Base-by-base conservation (phyloP, 2,113 vertebrate genomes). In the Podiceps cristatus region DNA sequence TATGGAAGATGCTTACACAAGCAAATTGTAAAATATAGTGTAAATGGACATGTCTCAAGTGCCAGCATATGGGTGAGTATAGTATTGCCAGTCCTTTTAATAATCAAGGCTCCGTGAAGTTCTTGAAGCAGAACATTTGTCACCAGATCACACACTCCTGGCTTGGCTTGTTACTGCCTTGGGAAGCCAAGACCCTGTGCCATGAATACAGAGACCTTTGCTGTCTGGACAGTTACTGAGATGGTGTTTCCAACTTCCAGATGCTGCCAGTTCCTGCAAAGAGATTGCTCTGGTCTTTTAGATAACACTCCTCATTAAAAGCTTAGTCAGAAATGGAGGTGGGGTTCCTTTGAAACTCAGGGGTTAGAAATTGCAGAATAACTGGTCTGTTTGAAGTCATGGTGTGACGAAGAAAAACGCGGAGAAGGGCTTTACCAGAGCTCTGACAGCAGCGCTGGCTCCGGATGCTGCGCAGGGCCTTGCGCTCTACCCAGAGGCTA, bases 401-500 rank as follows among this genome's bases (percentile, higher is more conserved):
- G 1, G 33, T 2, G 0, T 23, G 35, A 74, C 1, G 3, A 60
- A 45, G 42, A 8, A 28, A 28, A 80, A 50, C 0, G 0, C 23
- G 24, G 16, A 33, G 27, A 40, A 74, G n/a, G 67, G 66, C 53
- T 60, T 16, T 33, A 18, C 49, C 35, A 50, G 80, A 75, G 56
- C 69, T 71, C 69, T 35, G 20, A 12, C n/a, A 45, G 37, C 64
- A n/a, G 42, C 1, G 0, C 20, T 29, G 64, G 18, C 33, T n/a
- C 23, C 0, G 0, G 16, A 14, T 40, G 50, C 56, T 71, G 56
- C 60, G 4, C 9, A 16, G 55, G 55, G 68, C 3, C 28, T 49
- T 58, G 35, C 7, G 5, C 24, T 49, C 40, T 73, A 13, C 40
- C 23, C n/a, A 9, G 53, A 40, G 23, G 10, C 64, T 60, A 8